A percentile compares a stretch with the other conserved stretches of the same genome.
phyloP scores from a whole-genome alignment of 2,888 invertebrate genomes.

The Andrena chrysosceles region DNA sequence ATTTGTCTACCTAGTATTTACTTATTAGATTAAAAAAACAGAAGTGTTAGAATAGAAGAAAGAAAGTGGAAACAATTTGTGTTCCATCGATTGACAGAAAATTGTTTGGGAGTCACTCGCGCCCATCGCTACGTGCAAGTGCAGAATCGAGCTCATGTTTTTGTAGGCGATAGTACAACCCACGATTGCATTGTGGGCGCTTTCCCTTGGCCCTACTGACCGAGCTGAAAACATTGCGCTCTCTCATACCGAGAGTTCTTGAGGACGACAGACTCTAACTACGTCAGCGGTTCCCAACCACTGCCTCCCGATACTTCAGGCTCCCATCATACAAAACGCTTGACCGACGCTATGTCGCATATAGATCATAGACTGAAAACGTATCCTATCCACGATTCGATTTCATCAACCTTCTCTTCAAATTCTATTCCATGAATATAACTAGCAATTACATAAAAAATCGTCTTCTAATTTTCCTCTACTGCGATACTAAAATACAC shows the following conservation, averaged over 20 bases:
- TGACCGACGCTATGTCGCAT: not conserved
- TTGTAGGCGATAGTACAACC: slow-evolving; percentile 59
- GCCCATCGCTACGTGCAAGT: slow-evolving; percentile 24
- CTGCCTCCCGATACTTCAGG: not conserved
- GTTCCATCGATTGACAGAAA: not conserved
- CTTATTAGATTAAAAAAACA: too few species aligned
- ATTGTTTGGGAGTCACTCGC: slow-evolving; percentile 3
- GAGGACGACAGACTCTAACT: slow-evolving; percentile 44
- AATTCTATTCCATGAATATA: too few species aligned
- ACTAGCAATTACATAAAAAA: too few species aligned
- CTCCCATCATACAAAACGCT: not conserved
- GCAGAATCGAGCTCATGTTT: slow-evolving; percentile 62
- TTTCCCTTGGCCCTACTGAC: slow-evolving; percentile 79
- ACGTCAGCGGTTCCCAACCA: slow-evolving; percentile 35
- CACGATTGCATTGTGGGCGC: slow-evolving; percentile 70
- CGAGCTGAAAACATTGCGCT: slow-evolving; percentile 74
- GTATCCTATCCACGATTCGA: too few species aligned
- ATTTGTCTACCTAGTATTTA: too few species aligned
- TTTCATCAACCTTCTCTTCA: too few species aligned
- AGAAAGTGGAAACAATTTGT: too few species aligned
- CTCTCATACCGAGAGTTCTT: slow-evolving; percentile 50
- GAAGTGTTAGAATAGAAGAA: too few species aligned
- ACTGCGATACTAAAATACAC: not conserved
- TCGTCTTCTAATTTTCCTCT: too few species aligned
- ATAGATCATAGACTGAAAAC: too few species aligned